Evolutionary conservation across 2,113 vertebrate genomes (phyloP), one percentile per base, ranked within the genome.

Genomic region (Sterrhoptilus dennistouni): DNA sequence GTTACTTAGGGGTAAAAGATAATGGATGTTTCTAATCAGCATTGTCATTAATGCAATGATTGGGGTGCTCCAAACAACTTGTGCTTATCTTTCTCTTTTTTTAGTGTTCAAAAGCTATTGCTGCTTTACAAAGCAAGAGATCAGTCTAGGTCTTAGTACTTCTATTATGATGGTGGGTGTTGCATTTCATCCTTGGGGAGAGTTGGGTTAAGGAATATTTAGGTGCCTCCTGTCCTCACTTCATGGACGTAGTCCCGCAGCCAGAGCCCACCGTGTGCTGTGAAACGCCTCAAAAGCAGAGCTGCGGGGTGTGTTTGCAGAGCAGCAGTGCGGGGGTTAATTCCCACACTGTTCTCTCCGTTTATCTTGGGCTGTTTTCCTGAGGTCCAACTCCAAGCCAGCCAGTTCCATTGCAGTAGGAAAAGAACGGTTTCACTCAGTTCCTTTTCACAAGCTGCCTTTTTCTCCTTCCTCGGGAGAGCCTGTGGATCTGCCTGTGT

Each of bases 321-420:
- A 57, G 6, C 66, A 74, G 87, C 69, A 13, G 35, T 20, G 64
- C 10, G 1, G 38, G 21, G 31, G 72, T 90, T 85, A 71, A 76
- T 91, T 89, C 77, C 87, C 89, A 92, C 83, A 29, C 42, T 4
- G 0, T 64, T 56, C 42, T 57, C 56, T 68, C 33, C 7, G 0
- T 93, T 96, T 83, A 31, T 63, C 60, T 88, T 80, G 82, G 82
- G 63, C 47, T 66, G 27, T 70, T 91, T 85, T 90, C 75, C 87
- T 35, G 70, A 79, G 35, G 59, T 84, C 66, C 75, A 61, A 0
- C 82, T 77, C 72, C 36, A 36, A 28, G 63, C 63, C 54, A 59
- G 6, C 40, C 16, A 7, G 81, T 79, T 82, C 40, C 71, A 33
- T 40, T 80, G 72, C 59, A 40, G 2, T 35, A 52, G 84, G 74